Evolutionary conservation across 2,888 invertebrate genomes (phyloP), one percentile per base, ranked within the genome.

Genomic region (Eristalis arbustorum): DNA sequence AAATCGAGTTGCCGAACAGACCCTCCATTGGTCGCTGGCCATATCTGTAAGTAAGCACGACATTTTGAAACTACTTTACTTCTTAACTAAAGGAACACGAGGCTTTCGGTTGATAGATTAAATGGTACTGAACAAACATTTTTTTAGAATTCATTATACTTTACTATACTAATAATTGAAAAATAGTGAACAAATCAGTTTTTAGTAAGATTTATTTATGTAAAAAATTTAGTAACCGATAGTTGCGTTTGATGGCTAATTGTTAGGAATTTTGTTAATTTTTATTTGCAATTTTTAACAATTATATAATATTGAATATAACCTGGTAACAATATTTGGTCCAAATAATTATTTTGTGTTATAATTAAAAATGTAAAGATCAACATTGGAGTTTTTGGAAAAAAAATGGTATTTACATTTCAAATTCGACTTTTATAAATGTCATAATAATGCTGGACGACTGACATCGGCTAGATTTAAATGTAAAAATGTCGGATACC

Each of bases 161-260:
- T n/a, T n/a, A n/a, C n/a, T n/a, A n/a, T n/a, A n/a, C n/a, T n/a
- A n/a, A n/a, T n/a, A n/a, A n/a, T n/a, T n/a, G n/a, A 10, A 18
- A 18, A 28, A 18, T 2, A 25, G 1, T 10, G n/a, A 34, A 18
- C 3, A 66, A 75, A 14, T 59, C 64, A 49, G 42, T 80, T 80
- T 82, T 75, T 85, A 85, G 81, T 85, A 81, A 69, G 68, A 59
- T 85, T 81, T 85, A 85, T 85, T 84, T 73, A 81, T 77, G 73
- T 85, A 81, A 81, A 81, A 84, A 85, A 79, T 49, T 82, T 85
- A 85, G 81, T 85, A 85, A 85, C 85, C 85, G 77, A 85, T 85
- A 85, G 82, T 85, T 85, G 72, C 85, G 63, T 62, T 77, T 77
- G 77, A 85, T 85, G 85, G 85, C 85, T 85, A 73, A 59, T 84